Percentiles rank a stretch among this genome's conserved stretches.
Conservation (phyloP, 2,888 invertebrate species). For the Mythimna loreyi region DNA sequence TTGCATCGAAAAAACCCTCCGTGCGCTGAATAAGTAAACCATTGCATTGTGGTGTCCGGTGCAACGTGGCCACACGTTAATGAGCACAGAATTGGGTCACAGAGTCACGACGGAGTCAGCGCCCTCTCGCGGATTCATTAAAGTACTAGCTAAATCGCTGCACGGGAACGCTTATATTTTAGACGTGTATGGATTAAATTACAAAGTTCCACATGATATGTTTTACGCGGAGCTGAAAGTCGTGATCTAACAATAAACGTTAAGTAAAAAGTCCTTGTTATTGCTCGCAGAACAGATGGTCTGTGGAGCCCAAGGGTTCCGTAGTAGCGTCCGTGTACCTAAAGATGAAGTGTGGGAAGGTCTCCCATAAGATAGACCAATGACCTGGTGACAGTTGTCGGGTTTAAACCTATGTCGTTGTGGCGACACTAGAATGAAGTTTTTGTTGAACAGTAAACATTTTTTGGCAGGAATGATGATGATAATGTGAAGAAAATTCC, state of each 20-base stretch:
- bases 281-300: no score
- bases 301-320: no score
- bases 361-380: no score
- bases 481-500: no score
- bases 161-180: constrained; percentile 53
- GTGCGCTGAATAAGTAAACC: constrained; percentile 79
- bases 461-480: no score
- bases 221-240: constrained; percentile 21
- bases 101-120: constrained; percentile 67
- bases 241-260: constrained; percentile 2
- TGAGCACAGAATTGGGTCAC: constrained; percentile 82
- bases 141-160: constrained; percentile 60
- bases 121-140: constrained; percentile 65
- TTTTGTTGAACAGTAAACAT: not conserved
- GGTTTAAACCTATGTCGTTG: no score
- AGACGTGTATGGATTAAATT: constrained; percentile 50
- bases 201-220: constrained; percentile 35
- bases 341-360: no score
- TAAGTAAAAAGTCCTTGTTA: constrained; percentile 1
- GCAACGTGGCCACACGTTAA: constrained; percentile 83
- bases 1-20: constrained; percentile 65
- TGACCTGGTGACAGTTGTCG: no score
- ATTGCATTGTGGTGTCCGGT: constrained; percentile 79
- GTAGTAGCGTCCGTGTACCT: no score
- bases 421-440: no score